phyloP scores from a whole-genome alignment of 2,797 vertebrate genomes.

The Moxostoma hubbsi region DNA sequence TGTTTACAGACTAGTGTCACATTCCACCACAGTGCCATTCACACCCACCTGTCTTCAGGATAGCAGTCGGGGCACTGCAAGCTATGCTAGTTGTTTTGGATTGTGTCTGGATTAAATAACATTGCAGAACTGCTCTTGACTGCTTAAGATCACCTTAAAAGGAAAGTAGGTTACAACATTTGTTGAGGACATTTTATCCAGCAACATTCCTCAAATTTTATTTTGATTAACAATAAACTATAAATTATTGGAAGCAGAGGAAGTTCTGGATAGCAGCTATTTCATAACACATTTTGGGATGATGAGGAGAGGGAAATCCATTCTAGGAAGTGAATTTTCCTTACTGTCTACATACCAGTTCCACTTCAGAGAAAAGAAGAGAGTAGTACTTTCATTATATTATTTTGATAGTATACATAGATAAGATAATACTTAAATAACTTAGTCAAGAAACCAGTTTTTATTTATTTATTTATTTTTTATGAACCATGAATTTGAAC shows the following conservation, averaged over 20 bases:
- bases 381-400: not conserved
- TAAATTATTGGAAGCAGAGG: constrained; percentile 16
- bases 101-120: constrained; percentile 9
- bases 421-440: too few species aligned
- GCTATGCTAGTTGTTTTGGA: constrained; percentile 1
- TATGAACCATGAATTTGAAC: too few species aligned
- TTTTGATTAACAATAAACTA: constrained; percentile 18
- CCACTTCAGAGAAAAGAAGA: not conserved
- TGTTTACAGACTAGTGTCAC: constrained; percentile 35
- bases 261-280: not conserved
- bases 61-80: not conserved
- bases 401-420: too few species aligned
- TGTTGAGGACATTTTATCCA: constrained; percentile 9
- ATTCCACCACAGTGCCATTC: constrained; percentile 36
- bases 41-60: constrained; percentile 31
- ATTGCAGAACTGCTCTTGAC: not conserved
- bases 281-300: constrained; percentile 24
- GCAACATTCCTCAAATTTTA: constrained; percentile 22
- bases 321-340: constrained; percentile 4
- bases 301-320: not conserved
- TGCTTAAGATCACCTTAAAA: constrained; percentile 42
- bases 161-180: constrained; percentile 30
- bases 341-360: not conserved
- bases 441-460: too few species aligned
- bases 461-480: too few species aligned